These are phyloP conservation scores for Holocentrus rufus DNA, from an alignment of 2,797 vertebrate genomes.

Conservation along the genomic window DNA sequence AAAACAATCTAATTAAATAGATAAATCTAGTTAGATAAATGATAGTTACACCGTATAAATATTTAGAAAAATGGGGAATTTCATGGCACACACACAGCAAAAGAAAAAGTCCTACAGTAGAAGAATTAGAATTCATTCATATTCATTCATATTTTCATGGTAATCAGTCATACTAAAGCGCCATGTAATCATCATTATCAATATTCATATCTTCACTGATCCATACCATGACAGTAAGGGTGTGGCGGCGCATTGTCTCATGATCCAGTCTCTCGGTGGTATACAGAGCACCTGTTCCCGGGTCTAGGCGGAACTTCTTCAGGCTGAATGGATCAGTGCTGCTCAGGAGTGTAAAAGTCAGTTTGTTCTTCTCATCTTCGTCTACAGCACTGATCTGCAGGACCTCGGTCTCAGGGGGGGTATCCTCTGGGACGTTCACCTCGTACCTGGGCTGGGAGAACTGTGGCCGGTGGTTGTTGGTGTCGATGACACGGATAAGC, in stretches of 20 bases:
- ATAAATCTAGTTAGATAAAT: too few relatives aligned
- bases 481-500: constrained; percentile 95
- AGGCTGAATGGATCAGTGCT: constrained; percentile 94
- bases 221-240: constrained; percentile 94
- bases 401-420: constrained; percentile 88
- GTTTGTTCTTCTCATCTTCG: constrained; percentile 96
- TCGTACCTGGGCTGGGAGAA: constrained; percentile 92
- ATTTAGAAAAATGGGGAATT: too few relatives aligned
- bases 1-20: too few relatives aligned
- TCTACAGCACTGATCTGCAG: constrained; percentile 90
- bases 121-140: too few relatives aligned
- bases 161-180: too few relatives aligned
- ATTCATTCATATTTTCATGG: too few relatives aligned
- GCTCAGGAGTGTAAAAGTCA: constrained; percentile 94
- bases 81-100: too few relatives aligned
- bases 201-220: neutral
- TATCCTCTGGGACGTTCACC: constrained; percentile 90
- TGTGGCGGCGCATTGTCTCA: constrained; percentile 90
- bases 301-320: constrained; percentile 94
- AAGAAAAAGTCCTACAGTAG: too few relatives aligned
- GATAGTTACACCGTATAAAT: too few relatives aligned
- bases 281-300: constrained; percentile 89
- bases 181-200: too few relatives aligned
- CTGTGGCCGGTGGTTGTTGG: constrained; percentile 96
- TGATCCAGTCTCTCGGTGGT: constrained; percentile 92